Percentiles rank a stretch among this genome's conserved stretches.
These are phyloP conservation scores for Lepidocolaptes lacrymiger DNA, from an alignment of 2,797 vertebrate species.

Conservation along the genomic window DNA sequence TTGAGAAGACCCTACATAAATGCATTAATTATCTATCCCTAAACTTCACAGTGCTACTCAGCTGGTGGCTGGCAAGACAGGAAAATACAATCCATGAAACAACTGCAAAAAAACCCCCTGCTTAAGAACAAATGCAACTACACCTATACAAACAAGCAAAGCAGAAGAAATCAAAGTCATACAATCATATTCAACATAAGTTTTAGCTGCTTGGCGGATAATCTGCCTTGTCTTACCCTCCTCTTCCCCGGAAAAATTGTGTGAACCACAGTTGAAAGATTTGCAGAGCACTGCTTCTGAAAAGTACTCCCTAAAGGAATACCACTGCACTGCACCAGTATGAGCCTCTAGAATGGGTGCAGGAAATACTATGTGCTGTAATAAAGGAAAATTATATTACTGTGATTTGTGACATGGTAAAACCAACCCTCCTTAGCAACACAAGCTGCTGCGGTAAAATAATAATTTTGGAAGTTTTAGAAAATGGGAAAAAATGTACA, in stretches of 20 bases:
- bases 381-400: not conserved
- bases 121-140: not conserved
- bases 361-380: not conserved
- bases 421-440: not conserved
- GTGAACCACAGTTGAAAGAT: not conserved
- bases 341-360: not conserved
- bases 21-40: not conserved
- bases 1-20: not conserved
- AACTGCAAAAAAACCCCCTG: not conserved
- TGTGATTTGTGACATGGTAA: not conserved
- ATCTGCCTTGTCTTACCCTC: not conserved
- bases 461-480: not conserved
- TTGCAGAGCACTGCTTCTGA: not conserved
- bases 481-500: accelerated
- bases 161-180: not conserved
- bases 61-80: not conserved
- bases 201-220: not conserved
- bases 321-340: not conserved
- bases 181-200: not conserved
- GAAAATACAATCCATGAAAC: not conserved
- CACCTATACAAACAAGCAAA: not conserved
- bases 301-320: not conserved
- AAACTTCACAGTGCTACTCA: not conserved
- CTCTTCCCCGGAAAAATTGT: accelerated
- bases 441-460: not conserved